A percentile compares a stretch with the other conserved stretches of the same genome.
These are phyloP conservation scores for Drosophila parthenogenetica DNA, from an alignment of 2,888 invertebrate genomes.

Conservation along the genomic window DNA sequence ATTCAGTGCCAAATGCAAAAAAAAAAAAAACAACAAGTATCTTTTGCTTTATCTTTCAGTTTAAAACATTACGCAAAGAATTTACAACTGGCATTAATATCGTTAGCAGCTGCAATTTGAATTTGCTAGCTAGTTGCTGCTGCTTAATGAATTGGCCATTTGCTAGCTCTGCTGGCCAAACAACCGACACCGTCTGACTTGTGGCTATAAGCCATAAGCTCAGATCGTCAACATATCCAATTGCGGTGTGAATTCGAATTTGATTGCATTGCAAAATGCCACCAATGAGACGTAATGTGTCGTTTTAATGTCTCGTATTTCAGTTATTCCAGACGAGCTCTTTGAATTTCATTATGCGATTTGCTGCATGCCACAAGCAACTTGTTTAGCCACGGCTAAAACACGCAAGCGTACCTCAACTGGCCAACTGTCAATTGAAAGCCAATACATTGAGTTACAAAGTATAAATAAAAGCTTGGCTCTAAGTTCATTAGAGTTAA, in stretches of 20 bases:
- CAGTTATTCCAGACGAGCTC: slow-evolving; percentile 40
- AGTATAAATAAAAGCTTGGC: slow-evolving; percentile 23
- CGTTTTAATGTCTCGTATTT: slow-evolving; percentile 62
- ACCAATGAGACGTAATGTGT: slow-evolving; percentile 59
- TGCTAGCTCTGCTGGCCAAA: slow-evolving; percentile 43
- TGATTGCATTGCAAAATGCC: slow-evolving; percentile 63
- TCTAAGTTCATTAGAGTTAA: slow-evolving; percentile 44
- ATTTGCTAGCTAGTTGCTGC: slow-evolving; percentile 13
- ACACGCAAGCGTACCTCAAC: slow-evolving; percentile 41
- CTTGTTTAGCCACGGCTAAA: slow-evolving; percentile 14
- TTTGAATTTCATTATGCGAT: slow-evolving; percentile 60
- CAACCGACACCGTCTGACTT: slow-evolving; percentile 46
- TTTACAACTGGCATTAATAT: slow-evolving; percentile 51
- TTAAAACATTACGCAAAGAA: slow-evolving; percentile 51
- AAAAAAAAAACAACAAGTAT: slow-evolving; percentile 15
- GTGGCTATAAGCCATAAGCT: slow-evolving; percentile 10
- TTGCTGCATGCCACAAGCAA: slow-evolving; percentile 26
- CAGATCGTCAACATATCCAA: slow-evolving; percentile 50
- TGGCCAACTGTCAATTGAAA: slow-evolving; percentile 63
- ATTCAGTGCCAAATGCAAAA: slow-evolving; percentile 20
- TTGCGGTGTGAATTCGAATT: slow-evolving; percentile 54
- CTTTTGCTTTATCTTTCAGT: slow-evolving; percentile 25
- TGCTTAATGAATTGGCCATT: slow-evolving; percentile 67
- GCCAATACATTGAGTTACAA: slow-evolving; percentile 60
- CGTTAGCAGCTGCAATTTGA: slow-evolving; percentile 40